Evolutionary conservation across 2,888 invertebrate genomes (phyloP).

Genomic region (Ectemnius continuus): DNA sequence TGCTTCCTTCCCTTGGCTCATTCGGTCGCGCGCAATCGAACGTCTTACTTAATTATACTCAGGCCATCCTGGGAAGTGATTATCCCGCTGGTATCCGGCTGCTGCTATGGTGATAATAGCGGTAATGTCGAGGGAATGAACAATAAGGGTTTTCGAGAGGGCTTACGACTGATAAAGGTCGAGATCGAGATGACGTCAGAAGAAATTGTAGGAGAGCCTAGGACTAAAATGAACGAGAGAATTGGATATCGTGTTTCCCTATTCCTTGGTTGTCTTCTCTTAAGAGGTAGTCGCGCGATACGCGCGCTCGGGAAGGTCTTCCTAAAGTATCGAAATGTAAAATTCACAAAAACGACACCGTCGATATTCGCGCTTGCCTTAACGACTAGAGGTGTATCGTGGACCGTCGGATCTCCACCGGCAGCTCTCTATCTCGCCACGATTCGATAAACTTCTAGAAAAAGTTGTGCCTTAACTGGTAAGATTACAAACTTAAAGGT

Average conservation of each 20-base stretch:
- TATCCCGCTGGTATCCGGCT: slow-evolving; percentile 1
- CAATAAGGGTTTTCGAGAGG: neutral
- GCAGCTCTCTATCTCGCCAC: slow-evolving; percentile 1
- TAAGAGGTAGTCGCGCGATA: neutral
- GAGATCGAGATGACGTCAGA: neutral
- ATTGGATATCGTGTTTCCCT: neutral
- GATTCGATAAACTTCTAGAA: slow-evolving; percentile 54
- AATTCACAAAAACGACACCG: slow-evolving; percentile 7
- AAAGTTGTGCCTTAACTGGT: slow-evolving; percentile 54
- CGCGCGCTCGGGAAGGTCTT: slow-evolving; percentile 8
- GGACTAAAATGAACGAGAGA: neutral
- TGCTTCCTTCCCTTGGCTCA: neutral
- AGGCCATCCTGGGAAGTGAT: neutral
- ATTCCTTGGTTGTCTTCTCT: neutral
- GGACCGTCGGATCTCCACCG: neutral
- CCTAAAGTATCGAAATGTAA: slow-evolving; percentile 18
- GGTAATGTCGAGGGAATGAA: neutral
- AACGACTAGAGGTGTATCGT: neutral
- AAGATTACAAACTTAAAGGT: slow-evolving; percentile 52
- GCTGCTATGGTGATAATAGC: neutral
- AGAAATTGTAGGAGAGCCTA: neutral
- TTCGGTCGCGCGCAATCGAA: neutral
- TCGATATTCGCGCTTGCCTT: slow-evolving; percentile 2
- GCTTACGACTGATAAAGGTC: neutral
- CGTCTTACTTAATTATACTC: neutral